Evolutionary conservation across 2,888 invertebrate genomes (phyloP), one percentile per base, ranked within the genome.

Genomic region (Leptopilina drosophilae): DNA sequence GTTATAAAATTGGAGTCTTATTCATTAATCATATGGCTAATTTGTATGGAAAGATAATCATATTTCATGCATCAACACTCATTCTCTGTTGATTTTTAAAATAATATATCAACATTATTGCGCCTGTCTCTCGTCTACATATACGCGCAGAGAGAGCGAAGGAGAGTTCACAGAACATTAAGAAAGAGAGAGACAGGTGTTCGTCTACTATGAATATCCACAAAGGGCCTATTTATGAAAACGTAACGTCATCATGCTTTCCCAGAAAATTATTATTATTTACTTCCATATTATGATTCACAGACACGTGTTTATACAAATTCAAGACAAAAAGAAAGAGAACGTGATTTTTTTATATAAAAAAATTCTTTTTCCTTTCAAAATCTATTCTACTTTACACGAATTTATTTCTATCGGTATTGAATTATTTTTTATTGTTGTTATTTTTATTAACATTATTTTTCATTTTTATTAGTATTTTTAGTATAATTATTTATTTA

Each of bases 201-300:
- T 62, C 20, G 20, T 62, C 20, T 62, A 62, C 62, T 62, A 62
- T 62, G 62, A 62, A 62, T 62, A 62, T 20, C n/a, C 62, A 62
- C 62, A 62, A 62, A 62, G 62, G 62, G 62, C 62, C 62, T 62
- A 62, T 62, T 62, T 62, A 62, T 62, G 62, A 62, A 62, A 62
- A 20, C 20, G 15, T 62, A 62, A 62, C 62, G 62, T 62, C 62
- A 62, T 62, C 62, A 62, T 20, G 62, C 1, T 20, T 62, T 62
- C 62, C 8, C 15, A 20, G 62, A 62, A 62, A 62, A 62, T 62
- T 62, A 62, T 62, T 62, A 62, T 62, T 62, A 62, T 62, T 62
- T 62, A 62, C 62, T 62, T 20, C 15, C 62, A 49, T 62, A 15
- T 62, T 9, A 5, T 62, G 62, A 15, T 62, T 62, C 62, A 62